Evolutionary conservation across 2,113 vertebrate species (phyloP).

Genomic region (Phocoena sinus): DNA sequence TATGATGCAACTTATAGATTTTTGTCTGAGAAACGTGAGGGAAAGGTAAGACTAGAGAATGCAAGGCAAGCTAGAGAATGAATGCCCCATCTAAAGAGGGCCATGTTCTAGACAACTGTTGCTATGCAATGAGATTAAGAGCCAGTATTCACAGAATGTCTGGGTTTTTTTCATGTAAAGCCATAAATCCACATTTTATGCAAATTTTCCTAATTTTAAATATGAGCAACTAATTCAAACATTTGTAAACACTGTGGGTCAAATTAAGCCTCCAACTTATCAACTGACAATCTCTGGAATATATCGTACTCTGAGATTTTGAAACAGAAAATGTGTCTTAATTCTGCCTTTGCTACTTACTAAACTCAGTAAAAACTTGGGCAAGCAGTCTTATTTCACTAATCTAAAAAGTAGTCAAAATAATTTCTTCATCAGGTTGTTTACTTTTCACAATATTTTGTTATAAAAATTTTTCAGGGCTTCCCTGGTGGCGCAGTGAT

Average conservation of each 20-base stretch:
- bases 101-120: not conserved
- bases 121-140: not conserved
- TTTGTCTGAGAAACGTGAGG: not conserved
- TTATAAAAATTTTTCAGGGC: not conserved
- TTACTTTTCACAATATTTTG: not conserved
- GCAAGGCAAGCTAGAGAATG: not conserved
- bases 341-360: not conserved
- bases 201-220: not conserved
- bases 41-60: not conserved
- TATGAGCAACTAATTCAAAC: not conserved
- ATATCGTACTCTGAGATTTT: not conserved
- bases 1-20: not conserved
- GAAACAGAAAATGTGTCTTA: not conserved
- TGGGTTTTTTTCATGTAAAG: not conserved
- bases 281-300: not conserved
- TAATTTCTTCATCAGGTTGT: not conserved
- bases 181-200: not conserved
- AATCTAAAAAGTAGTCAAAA: not conserved
- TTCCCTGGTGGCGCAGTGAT: no score
- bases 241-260: not conserved
- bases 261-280: not conserved
- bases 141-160: not conserved
- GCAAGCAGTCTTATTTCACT: not conserved
- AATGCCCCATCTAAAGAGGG: not conserved
- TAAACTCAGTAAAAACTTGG: not conserved